Evolutionary conservation across 2,113 vertebrate genomes (phyloP).

Genomic region (Mesitornis unicolor): DNA sequence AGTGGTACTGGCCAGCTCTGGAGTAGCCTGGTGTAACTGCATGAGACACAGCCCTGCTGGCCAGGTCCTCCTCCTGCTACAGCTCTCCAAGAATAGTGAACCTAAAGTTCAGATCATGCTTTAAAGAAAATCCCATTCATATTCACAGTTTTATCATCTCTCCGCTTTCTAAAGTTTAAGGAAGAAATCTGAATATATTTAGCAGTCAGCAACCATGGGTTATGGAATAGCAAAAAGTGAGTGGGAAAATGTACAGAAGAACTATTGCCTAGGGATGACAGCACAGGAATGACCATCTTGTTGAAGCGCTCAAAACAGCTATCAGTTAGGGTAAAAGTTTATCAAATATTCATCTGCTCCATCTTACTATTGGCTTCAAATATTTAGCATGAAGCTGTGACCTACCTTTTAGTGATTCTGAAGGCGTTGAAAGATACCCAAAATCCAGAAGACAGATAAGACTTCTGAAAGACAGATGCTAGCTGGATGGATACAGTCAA

Average conservation of each 20-base stretch:
- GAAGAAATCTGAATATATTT: not conserved
- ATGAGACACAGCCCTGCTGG: not conserved
- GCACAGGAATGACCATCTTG: not conserved
- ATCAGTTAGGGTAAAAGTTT: not conserved
- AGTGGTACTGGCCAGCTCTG: not conserved
- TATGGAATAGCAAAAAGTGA: not conserved
- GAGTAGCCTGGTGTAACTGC: fast-evolving
- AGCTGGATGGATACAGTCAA: not conserved
- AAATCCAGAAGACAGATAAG: not conserved
- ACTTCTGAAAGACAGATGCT: not conserved
- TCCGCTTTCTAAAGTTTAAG: not conserved
- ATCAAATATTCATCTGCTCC: not conserved
- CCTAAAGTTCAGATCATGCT: not conserved
- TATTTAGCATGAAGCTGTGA: not conserved
- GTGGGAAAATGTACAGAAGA: not conserved
- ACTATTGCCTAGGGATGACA: not conserved
- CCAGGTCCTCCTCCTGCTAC: not conserved
- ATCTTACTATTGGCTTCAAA: not conserved
- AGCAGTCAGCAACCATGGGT: not conserved
- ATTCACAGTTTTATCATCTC: not conserved
- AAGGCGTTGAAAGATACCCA: not conserved
- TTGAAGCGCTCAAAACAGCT: not conserved
- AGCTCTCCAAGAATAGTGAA: not conserved
- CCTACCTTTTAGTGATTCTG: not conserved
- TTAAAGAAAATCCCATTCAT: not conserved